These are phyloP conservation scores for Amphipyra tragopoginis DNA, from an alignment of 2,888 invertebrate species.

Conservation along the genomic window DNA sequence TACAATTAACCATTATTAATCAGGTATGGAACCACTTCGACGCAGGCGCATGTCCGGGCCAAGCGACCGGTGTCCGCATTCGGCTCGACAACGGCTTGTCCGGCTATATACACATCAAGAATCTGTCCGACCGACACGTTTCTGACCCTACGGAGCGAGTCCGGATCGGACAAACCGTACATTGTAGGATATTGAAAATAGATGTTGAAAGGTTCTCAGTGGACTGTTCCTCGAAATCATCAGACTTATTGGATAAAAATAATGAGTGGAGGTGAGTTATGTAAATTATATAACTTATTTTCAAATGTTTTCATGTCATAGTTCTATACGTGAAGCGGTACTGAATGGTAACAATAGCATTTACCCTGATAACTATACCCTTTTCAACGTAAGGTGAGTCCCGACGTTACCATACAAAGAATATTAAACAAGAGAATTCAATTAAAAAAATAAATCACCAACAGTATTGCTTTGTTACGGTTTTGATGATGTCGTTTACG, in stretches of 20 bases:
- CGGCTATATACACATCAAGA: slow-evolving; percentile 98
- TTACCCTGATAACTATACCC: too few relatives aligned
- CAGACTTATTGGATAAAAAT: slow-evolving; percentile 97
- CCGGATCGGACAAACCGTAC: slow-evolving; percentile 94
- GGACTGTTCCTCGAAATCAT: slow-evolving; percentile 97
- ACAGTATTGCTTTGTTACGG: too few relatives aligned
- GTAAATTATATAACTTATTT: background rate
- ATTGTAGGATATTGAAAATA: slow-evolving; percentile 97
- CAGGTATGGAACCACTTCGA: slow-evolving; percentile 99
- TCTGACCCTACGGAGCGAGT: slow-evolving; percentile 98
- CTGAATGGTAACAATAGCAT: too few relatives aligned
- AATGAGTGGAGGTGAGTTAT: slow-evolving; percentile 94
- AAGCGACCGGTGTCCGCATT: slow-evolving; percentile 97
- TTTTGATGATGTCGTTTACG: too few relatives aligned
- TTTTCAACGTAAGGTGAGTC: too few relatives aligned
- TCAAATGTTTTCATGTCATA: too few relatives aligned
- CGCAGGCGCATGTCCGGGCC: slow-evolving; percentile 98
- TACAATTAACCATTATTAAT: background rate
- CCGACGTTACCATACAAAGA: too few relatives aligned
- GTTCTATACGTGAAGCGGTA: too few relatives aligned
- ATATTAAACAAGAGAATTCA: too few relatives aligned
- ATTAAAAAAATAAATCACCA: too few relatives aligned
- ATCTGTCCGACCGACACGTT: slow-evolving; percentile 97
- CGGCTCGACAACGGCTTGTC: slow-evolving; percentile 97
- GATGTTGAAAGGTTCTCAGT: slow-evolving; percentile 98